Evolutionary conservation across 2,888 invertebrate species (phyloP).

Genomic region (Dynastes hyllus): DNA sequence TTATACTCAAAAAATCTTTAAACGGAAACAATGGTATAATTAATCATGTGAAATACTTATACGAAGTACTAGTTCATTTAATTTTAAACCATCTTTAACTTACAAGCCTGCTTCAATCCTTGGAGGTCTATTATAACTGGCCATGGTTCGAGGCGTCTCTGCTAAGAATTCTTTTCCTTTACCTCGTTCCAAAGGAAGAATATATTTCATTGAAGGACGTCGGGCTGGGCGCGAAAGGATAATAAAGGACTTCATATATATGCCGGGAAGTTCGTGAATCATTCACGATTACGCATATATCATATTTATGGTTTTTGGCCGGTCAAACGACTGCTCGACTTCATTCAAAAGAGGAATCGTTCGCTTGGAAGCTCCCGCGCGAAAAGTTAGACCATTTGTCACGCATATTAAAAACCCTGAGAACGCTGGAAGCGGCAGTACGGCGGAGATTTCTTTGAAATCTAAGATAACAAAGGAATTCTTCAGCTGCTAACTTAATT

Average conservation of each 20-base stretch:
- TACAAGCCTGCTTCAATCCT: no score
- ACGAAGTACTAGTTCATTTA: no score
- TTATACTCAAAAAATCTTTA: no score
- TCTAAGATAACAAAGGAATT: no score
- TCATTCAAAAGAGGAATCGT: background rate
- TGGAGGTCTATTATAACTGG: no score
- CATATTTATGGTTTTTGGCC: conserved; percentile 26
- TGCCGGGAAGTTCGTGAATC: conserved; percentile 25
- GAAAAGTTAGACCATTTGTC: conserved; percentile 9
- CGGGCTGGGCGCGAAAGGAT: conserved; percentile 8
- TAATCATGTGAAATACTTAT: no score
- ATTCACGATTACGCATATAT: conserved; percentile 13
- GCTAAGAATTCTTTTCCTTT: background rate
- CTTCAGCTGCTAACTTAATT: no score
- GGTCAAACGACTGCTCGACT: background rate
- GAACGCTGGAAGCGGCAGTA: background rate
- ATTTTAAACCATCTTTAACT: no score
- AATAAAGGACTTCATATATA: conserved; percentile 26
- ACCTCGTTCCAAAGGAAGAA: background rate
- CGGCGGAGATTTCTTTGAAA: no score
- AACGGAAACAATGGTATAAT: no score
- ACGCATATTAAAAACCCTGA: conserved; percentile 7
- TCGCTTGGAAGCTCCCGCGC: background rate
- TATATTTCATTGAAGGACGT: conserved; percentile 10
- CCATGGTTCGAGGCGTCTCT: background rate